Conservation (phyloP, 2,888 invertebrate species). For the Noctua janthina region DNA sequence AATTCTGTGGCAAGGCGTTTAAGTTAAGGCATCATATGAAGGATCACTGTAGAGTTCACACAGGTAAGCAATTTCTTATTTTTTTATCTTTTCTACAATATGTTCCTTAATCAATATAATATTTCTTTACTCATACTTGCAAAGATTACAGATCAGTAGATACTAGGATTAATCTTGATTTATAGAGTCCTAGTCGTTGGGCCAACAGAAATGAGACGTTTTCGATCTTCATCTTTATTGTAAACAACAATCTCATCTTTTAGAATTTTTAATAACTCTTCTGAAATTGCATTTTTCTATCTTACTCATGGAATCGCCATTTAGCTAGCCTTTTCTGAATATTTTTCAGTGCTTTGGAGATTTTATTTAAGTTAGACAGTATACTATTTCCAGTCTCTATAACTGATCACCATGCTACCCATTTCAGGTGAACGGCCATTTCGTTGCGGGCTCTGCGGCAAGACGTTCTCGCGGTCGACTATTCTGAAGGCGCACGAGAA, state of each 20-base stretch:
- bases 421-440: slow-evolving; percentile 95
- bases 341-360: background rate
- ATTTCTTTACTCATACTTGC: background rate
- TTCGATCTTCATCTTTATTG: background rate
- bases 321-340: background rate
- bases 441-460: slow-evolving; percentile 96
- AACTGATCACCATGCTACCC: background rate
- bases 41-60: slow-evolving; percentile 98
- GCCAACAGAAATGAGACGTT: background rate
- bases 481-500: slow-evolving; percentile 98
- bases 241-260: background rate
- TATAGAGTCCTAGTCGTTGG: background rate
- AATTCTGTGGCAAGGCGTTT: slow-evolving; percentile 98
- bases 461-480: slow-evolving; percentile 97
- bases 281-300: background rate
- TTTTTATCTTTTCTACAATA: background rate
- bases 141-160: slow-evolving; percentile 4
- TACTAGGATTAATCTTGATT: background rate
- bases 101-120: background rate
- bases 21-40: slow-evolving; percentile 98
- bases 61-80: slow-evolving; percentile 89
- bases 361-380: background rate
- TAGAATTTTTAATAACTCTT: background rate
- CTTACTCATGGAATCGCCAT: background rate
- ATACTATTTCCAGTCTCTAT: background rate